Evolutionary conservation across 2,797 vertebrate species (phyloP).

Genomic region (Tokudaia tokunoshimensis): DNA sequence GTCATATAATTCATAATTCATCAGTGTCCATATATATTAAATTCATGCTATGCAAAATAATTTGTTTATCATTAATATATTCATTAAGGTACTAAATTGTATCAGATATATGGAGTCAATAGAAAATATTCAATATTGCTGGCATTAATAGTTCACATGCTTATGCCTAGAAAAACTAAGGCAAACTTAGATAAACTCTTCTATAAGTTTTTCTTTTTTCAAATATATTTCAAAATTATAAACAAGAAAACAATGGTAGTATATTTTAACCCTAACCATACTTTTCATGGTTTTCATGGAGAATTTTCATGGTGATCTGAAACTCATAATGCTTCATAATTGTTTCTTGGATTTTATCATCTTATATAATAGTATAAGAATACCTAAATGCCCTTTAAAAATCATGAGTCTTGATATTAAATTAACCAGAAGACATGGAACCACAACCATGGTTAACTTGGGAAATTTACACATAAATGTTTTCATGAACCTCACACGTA

Average conservation of each 20-base stretch:
- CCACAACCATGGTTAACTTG: not conserved
- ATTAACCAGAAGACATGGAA: not conserved
- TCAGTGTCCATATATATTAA: not conserved
- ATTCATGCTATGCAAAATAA: not conserved
- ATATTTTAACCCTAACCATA: not conserved
- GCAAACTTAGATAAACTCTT: not conserved
- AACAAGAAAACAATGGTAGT: not conserved
- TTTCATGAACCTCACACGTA: not conserved
- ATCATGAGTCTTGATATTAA: not conserved
- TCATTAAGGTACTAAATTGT: not conserved
- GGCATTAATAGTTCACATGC: not conserved
- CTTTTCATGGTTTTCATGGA: not conserved
- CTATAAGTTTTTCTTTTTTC: not conserved
- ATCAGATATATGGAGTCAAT: not conserved
- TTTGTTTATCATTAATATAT: not conserved
- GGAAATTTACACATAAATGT: not conserved
- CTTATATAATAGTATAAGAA: not conserved
- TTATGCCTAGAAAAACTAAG: not conserved
- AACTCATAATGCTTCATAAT: not conserved
- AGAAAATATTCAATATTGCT: not conserved
- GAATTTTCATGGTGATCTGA: not conserved
- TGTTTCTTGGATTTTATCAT: not conserved
- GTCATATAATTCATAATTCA: not conserved
- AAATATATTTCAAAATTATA: not conserved
- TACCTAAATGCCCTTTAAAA: not conserved